Base-by-base conservation (phyloP, 2,113 vertebrate genomes). In the Pao palembangensis region DNA sequence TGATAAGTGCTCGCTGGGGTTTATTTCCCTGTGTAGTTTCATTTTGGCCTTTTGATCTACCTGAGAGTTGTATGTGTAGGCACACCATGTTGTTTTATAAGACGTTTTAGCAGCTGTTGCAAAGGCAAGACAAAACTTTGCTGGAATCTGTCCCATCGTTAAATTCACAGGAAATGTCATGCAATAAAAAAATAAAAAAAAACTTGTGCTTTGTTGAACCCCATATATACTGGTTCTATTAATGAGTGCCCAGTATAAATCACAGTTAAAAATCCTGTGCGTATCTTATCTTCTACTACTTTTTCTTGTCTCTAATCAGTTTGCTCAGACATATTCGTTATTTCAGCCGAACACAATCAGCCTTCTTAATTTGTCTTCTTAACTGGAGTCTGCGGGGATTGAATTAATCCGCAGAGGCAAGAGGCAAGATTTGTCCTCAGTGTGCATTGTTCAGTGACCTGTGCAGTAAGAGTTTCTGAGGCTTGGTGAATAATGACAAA, bases 1-100 rank as follows among this genome's bases (percentile, higher is more conserved):
- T 76, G 65, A 79, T 79, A 85, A 82, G 82, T 78, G 81, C 69
- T 71, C 0, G 51, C 58, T 68, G 65, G 59, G 34, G 53, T 77
- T 83, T 79, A 58, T 79, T 55, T 77, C 57, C 80, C 70, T 71
- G 73, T 17, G 11, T 43, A 51, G 55, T 50, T 64, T 41, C 10
- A 6, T 20, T 2, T 42, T 48, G 43, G 46, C 58, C 44, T 64
- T 81, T 77, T 79, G 75, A 68, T 77, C 55, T 55, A 56, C 43
- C 58, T 19, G 0, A 38, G 5, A 25, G 6, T 60, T 56, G 25
- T 48, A 50, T 53, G 34, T 55, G 50, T 2, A 3, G 14, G 5
- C 53, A 0, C 6, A 47, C 13, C 15, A 0, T 51, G 51, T 61
- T 50, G 43, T 69, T 42, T 55, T 53, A 34, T 25, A 21, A 38